These are phyloP conservation scores for Odontamblyopus lacepedii DNA, from an alignment of 2,797 vertebrate genomes.

Conservation along the genomic window DNA sequence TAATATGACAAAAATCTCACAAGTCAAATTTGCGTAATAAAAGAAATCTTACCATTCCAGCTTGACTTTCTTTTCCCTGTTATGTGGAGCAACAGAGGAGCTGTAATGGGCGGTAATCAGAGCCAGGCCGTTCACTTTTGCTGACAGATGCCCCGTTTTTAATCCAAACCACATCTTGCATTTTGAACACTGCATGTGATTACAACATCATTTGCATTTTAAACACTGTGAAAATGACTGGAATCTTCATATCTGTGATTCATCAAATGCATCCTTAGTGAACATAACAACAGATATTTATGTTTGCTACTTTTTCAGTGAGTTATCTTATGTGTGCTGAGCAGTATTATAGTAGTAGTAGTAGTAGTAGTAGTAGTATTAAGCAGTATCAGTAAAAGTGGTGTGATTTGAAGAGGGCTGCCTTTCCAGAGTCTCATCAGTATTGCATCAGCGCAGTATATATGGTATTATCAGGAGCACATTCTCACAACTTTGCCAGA, in stretches of 20 bases:
- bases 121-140: neutral
- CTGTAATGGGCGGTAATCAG: constrained; percentile 6
- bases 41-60: neutral
- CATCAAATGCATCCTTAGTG: neutral
- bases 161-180: constrained; percentile 8
- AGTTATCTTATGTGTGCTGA: too few species aligned
- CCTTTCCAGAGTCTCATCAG: constrained; percentile 64
- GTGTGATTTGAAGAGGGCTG: constrained; percentile 25
- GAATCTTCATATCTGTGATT: neutral
- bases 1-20: too few species aligned
- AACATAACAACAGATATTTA: neutral
- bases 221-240: neutral
- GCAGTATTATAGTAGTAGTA: neutral
- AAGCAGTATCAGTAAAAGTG: neutral
- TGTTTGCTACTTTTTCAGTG: neutral
- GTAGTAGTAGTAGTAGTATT: neutral
- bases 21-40: too few species aligned
- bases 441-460: constrained; percentile 63
- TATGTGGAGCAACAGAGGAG: neutral
- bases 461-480: constrained; percentile 28
- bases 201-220: neutral
- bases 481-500: constrained; percentile 27
- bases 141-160: neutral
- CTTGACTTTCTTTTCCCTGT: neutral
- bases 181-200: neutral